Base-by-base conservation (phyloP, 1,140 invertebrate species). In the Lordiphosa clarofinis region DNA sequence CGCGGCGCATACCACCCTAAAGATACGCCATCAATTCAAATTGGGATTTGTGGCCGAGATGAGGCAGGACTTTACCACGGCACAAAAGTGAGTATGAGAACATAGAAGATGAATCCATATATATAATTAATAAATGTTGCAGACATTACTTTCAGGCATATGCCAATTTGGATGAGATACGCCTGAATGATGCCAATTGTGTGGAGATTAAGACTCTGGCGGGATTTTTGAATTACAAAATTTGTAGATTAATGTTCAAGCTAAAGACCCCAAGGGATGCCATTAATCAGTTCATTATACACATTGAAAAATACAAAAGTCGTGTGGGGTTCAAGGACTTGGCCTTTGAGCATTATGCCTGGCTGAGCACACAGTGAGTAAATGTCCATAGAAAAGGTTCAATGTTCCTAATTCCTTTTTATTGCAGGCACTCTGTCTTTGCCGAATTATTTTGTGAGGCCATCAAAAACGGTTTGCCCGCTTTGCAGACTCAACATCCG, bases 11-110 rank as follows among this genome's bases (percentile, higher is more conserved):
- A 95, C 96, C 82, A 94, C 95, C 71, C 90, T 99, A 12, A 97
- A 96, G 91, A 96, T 99, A 3, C 90, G 98, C 15, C 97, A 99
- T 91, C 96, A 98, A 75, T 99, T 98, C 86, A 99, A 99, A 91
- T 94, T 99, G 86, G 98, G 94, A n/a, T 99, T 98, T 90, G 93
- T 98, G 38, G 96, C 96, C 90, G 98, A 99, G 90, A 89, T 99
- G 42, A 95, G 95, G 75, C 96, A 97, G 86, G 98, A 99, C 88
- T 91, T 93, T 55, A 93, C 93, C 79, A 94, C 94, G 9, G 96
- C 97, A 21, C 92, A 97, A 64, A 98, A 98, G 94, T 96, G 91
- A 91, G 90, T 19, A 19, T 19, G 19, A 19, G 19, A 15, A 15
- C n/a, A 1, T 19, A 19, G 19, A 19, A 3, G 19, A 19, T 19